Evolutionary conservation across 2,113 vertebrate species (phyloP).

Genomic region (Ranitomeya variabilis): DNA sequence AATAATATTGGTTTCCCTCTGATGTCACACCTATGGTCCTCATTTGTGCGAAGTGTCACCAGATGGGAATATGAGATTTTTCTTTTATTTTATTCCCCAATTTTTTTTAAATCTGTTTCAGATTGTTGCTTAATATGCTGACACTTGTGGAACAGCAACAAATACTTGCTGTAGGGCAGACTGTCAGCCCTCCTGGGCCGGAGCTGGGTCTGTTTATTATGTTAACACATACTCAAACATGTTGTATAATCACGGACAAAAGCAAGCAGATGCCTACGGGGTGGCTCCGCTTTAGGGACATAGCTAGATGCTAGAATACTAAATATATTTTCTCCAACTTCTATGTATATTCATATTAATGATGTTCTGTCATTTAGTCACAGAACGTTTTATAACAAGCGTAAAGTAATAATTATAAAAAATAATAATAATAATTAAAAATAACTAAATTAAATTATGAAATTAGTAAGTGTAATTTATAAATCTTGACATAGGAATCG

Average conservation of each 20-base stretch:
- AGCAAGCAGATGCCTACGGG: conserved; percentile 26
- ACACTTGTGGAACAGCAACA: conserved; percentile 5
- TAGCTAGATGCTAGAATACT: background rate
- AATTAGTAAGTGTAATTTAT: too few relatives aligned
- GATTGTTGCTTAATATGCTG: background rate
- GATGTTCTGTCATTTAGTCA: background rate
- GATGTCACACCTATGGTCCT: background rate
- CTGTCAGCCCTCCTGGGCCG: conserved; percentile 21
- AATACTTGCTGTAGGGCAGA: conserved; percentile 22
- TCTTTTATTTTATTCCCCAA: too few relatives aligned
- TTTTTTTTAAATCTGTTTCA: background rate
- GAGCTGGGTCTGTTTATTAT: conserved; percentile 22
- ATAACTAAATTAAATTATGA: too few relatives aligned
- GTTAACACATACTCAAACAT: conserved; percentile 37
- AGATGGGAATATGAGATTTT: background rate
- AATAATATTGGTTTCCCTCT: background rate
- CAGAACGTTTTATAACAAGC: background rate
- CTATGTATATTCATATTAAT: background rate
- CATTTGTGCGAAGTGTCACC: background rate
- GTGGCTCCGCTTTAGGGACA: conserved; percentile 6
- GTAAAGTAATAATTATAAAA: background rate
- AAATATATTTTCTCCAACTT: background rate
- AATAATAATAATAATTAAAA: too few relatives aligned
- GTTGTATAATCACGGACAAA: conserved; percentile 24
- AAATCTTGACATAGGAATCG: too few relatives aligned